Evolutionary conservation across 2,113 vertebrate species (phyloP), one percentile per base, ranked within the genome.

Genomic region (Theristicus caerulescens): DNA sequence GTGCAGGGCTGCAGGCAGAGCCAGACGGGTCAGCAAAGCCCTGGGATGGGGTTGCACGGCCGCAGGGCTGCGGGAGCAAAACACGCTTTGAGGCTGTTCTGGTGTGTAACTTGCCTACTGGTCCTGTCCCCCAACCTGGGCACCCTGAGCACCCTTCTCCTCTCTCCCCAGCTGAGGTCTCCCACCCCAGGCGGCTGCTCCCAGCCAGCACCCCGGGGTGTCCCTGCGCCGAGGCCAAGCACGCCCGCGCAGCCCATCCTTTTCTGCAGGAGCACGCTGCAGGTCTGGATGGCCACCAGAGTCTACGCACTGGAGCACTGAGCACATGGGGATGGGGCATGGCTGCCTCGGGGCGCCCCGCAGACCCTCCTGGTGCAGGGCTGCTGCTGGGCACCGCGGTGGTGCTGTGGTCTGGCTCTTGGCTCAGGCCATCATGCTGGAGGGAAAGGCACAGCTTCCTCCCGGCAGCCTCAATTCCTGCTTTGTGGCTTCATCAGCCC

Each of bases 281-380:
- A 38, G 47, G 16, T 13, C 38, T 34, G 51, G 67, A 4, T 47
- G 32, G 15, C 42, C 67, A 11, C 0, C 1, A 26, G 16, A 19
- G 13, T 25, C 24, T 36, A 14, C 0, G 0, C 15, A 31, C 1
- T 1, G 59, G 44, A 51, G 7, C 13, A 36, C 25, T 1, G 11
- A 54, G 21, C 25, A 59, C 52, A 38, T 5, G 18, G 52, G 57
- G 13, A 16, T 25, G 25, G n/a, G n/a, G 3, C 29, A 61, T 6
- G 8, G 22, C 46, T 46, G n/a, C 59, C 72, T 21, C 0, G 2
- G 17, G 49, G 29, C 4, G 1, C 25, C 27, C 46, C 2, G 2
- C n/a, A 25, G 47, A 8, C 25, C 51, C 9, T 31, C 25, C 59
- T 17, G 1, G 4, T 54, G 38, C 44, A 24, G n/a, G 18, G 42